Conservation (phyloP, 2,797 vertebrate genomes). For the Bradypus variegatus region DNA sequence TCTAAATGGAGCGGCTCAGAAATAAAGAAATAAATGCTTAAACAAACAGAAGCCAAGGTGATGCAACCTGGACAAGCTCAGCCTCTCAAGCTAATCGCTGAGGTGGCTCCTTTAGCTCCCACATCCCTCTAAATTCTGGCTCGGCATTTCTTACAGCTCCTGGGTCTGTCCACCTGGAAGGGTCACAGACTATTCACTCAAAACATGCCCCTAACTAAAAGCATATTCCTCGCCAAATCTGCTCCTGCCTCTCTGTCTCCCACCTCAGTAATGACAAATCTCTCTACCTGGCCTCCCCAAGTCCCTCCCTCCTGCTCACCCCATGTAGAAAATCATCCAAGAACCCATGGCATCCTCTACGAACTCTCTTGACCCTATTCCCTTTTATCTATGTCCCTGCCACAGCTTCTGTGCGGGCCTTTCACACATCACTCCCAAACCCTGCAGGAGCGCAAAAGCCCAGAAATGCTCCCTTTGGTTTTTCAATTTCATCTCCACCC, state of each 20-base stretch:
- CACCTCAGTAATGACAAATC: too few relatives aligned
- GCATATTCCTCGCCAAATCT: neutral
- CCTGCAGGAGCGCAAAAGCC: neutral
- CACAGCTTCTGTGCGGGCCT: too few relatives aligned
- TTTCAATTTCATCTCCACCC: neutral
- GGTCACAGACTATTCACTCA: neutral
- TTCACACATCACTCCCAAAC: neutral
- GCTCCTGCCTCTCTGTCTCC: neutral
- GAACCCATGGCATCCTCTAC: neutral
- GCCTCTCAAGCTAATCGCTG: fast-evolving
- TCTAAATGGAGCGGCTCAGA: neutral
- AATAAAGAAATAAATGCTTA: fast-evolving
- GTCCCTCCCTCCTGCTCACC: neutral
- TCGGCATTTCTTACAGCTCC: fast-evolving
- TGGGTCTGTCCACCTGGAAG: neutral
- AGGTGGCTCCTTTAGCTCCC: too few relatives aligned
- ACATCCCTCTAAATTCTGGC: neutral
- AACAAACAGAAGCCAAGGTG: too few relatives aligned
- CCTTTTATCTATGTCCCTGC: fast-evolving
- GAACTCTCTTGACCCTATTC: fast-evolving
- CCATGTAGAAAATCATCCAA: neutral
- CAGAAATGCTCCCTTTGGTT: neutral
- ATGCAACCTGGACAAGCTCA: fast-evolving
- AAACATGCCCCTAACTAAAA: neutral
- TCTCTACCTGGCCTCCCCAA: neutral